A percentile compares a stretch with the other conserved stretches of the same genome.
Evolutionary conservation across 1,140 invertebrate genomes (phyloP).

Genomic region (Lycorma delicatula): DNA sequence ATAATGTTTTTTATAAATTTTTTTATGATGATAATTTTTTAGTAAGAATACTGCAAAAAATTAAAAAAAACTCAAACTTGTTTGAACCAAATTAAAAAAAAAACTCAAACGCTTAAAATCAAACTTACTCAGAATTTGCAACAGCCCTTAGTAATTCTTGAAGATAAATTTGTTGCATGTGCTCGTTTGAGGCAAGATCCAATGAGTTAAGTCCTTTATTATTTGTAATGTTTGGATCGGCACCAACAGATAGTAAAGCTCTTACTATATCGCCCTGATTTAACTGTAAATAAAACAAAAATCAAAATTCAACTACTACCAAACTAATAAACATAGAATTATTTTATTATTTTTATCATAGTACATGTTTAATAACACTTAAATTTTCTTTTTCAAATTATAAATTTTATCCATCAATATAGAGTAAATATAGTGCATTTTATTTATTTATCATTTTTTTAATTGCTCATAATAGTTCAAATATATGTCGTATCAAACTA

Average conservation of each 20-base stretch:
- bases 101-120: neutral
- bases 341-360: neutral
- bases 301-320: neutral
- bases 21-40: no score
- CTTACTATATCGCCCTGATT: constrained; percentile 51
- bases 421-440: neutral
- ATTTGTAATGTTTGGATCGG: constrained; percentile 50
- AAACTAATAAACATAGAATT: neutral
- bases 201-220: constrained; percentile 46
- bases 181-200: constrained; percentile 43
- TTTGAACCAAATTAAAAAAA: no score
- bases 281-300: constrained; percentile 34
- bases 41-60: no score
- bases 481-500: no score
- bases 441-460: neutral
- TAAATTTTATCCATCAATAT: neutral
- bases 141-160: constrained; percentile 54
- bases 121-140: constrained; percentile 51
- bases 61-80: no score
- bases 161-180: constrained; percentile 48
- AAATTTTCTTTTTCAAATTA: neutral
- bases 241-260: constrained; percentile 48
- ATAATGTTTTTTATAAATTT: no score
- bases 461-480: neutral
- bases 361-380: neutral